Evolutionary conservation across 2,888 invertebrate species (phyloP), one percentile per base, ranked within the genome.

Genomic region (Shargacucullia verbasci): DNA sequence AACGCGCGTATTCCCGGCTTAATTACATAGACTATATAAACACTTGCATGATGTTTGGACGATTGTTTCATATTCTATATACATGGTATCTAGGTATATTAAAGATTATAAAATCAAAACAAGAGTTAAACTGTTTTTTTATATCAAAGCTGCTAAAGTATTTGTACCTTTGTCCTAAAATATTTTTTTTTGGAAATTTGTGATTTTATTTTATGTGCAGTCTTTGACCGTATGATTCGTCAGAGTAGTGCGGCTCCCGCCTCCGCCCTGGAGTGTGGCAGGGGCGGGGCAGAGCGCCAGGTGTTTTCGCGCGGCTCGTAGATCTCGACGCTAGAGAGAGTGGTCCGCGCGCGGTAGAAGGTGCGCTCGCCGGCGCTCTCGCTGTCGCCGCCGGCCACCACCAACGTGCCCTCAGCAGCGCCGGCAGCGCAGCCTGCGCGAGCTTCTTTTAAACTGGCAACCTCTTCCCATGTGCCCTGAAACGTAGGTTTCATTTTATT

Each of bases 301-400:
- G 92, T 90, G 88, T 97, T 96, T 29, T 95, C 95, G 54, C 95
- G 91, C 9, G 98, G 98, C 91, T 98, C 97, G 91, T 97, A 98
- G 74, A 97, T 95, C 90, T 98, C 98, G 11, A 98, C 97, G 48
- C 96, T 96, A 71, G 97, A 95, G 68, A 98, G 96, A 38, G 98
- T 97, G 74, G 97, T 96, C 86, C 97, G 97, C 47, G 97, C 97
- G 75, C 97, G 95, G 93, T 97, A 98, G 90, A 98, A 98, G 85
- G 89, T 85, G 55, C 97, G 87, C 80, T 88, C 88, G 66, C 96
- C 96, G 81, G 96, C 97, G 81, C 96, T 96, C 61, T 96, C 97
- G 92, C 97, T 96, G 92, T 97, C 97, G 35, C 98, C 98, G 48
- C 98, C 98, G 76, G 97, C 97, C 52, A 96, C 98, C 85, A 98